A percentile compares a stretch with the other conserved stretches of the same genome.
phyloP scores from a whole-genome alignment of 2,888 invertebrate genomes.

The Nephrotoma guestfalica region DNA sequence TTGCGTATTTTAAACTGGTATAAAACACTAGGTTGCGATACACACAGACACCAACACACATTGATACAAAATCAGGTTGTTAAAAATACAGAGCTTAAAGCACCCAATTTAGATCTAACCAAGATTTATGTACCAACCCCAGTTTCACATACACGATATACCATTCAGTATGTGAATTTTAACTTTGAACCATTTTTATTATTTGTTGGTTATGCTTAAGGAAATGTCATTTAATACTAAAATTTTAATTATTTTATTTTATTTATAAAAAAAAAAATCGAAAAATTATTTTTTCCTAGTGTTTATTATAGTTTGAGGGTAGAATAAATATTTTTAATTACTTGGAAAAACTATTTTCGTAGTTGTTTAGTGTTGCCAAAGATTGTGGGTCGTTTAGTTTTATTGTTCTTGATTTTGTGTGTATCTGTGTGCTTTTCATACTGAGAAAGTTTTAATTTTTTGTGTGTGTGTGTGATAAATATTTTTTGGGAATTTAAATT shows the following conservation, averaged over 20 bases:
- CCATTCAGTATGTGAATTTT: neutral
- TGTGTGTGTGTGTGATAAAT: neutral
- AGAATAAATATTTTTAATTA: neutral
- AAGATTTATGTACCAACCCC: neutral
- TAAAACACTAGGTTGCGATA: neutral
- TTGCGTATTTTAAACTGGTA: neutral
- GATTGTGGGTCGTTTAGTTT: neutral
- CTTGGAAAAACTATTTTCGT: neutral
- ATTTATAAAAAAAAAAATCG: neutral
- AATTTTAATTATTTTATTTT: neutral
- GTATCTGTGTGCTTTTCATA: neutral
- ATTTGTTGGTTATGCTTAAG: neutral
- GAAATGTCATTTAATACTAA: neutral
- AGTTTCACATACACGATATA: neutral
- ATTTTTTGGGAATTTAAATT: neutral
- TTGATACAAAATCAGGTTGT: neutral
- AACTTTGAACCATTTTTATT: neutral
- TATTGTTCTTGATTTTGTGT: neutral
- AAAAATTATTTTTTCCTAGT: neutral
- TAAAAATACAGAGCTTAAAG: neutral
- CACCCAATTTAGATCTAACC: neutral
- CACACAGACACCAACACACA: neutral
- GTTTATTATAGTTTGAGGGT: neutral
- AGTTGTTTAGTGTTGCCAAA: neutral
- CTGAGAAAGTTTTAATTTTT: neutral